phyloP scores from a whole-genome alignment of 2,888 invertebrate genomes.

The Sinelater perroti region DNA sequence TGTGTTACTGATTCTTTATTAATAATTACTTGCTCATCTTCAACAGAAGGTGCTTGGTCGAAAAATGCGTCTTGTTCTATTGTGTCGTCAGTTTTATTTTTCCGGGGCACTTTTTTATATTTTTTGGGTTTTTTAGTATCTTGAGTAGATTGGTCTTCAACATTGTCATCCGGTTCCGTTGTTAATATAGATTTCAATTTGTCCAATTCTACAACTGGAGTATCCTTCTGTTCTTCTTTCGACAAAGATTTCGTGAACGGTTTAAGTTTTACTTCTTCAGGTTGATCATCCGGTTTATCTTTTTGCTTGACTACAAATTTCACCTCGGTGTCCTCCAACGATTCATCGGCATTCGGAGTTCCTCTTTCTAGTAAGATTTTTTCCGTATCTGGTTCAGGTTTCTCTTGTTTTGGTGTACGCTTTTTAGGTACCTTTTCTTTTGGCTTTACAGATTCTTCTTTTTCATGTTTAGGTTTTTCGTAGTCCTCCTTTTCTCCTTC shows the following conservation, averaged over 20 bases:
- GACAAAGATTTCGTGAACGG: conserved; percentile 58
- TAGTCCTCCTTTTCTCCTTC: conserved; percentile 55
- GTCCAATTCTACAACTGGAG: conserved; percentile 43
- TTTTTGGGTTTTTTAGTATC: conserved; percentile 17
- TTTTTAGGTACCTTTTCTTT: conserved; percentile 43
- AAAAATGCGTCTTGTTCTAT: conserved; percentile 26
- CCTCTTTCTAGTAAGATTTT: conserved; percentile 52
- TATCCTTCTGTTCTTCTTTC: conserved; percentile 51
- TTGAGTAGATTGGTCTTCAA: conserved; percentile 32
- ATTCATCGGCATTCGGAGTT: conserved; percentile 51
- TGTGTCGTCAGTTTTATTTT: conserved; percentile 30
- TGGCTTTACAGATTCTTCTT: conserved; percentile 46
- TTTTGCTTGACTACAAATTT: conserved; percentile 54
- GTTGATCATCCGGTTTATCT: conserved; percentile 51
- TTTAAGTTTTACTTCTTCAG: conserved; percentile 56
- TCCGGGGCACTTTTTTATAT: conserved; percentile 39
- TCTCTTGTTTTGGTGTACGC: conserved; percentile 49
- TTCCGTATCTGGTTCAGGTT: conserved; percentile 53
- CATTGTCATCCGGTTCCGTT: conserved; percentile 42
- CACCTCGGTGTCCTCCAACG: conserved; percentile 60
- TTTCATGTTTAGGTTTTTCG: conserved; percentile 54
- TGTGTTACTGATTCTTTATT: no score
- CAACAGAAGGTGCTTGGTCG: conserved; percentile 36
- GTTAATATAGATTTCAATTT: conserved; percentile 39
- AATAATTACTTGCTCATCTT: no score